Evolutionary conservation across 2,797 vertebrate species (phyloP).

Genomic region (Gallinago solitaria): DNA sequence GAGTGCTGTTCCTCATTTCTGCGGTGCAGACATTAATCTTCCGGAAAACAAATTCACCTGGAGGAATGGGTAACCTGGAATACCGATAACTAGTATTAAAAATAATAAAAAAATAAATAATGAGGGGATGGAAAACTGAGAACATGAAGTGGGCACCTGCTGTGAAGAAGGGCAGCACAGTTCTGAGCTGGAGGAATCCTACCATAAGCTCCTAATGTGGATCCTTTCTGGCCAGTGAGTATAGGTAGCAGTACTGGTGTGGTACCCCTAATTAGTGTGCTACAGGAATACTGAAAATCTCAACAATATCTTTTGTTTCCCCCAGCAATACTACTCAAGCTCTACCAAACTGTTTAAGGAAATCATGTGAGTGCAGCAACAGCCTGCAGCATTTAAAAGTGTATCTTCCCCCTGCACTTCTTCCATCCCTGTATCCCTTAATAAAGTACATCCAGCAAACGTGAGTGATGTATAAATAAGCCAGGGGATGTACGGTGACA

Average conservation of each 20-base stretch:
- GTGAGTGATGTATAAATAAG: not conserved
- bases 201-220: not conserved
- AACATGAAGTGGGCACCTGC: not conserved
- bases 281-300: not conserved
- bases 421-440: not conserved
- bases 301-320: not conserved
- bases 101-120: not conserved
- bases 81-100: not conserved
- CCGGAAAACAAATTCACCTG: not conserved
- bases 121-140: not conserved
- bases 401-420: not conserved
- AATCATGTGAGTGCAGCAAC: not conserved
- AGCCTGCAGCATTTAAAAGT: not conserved
- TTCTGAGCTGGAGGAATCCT: not conserved
- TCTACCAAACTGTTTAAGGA: not conserved
- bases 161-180: not conserved
- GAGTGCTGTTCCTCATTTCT: not conserved
- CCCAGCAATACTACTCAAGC: not conserved
- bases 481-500: not conserved
- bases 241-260: not conserved
- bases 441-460: not conserved
- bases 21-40: not conserved
- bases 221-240: not conserved
- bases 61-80: not conserved
- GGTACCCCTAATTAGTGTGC: not conserved